Evolutionary conservation across 2,797 vertebrate species (phyloP), one percentile per base, ranked within the genome.

Genomic region (Novumbra hubbsi): DNA sequence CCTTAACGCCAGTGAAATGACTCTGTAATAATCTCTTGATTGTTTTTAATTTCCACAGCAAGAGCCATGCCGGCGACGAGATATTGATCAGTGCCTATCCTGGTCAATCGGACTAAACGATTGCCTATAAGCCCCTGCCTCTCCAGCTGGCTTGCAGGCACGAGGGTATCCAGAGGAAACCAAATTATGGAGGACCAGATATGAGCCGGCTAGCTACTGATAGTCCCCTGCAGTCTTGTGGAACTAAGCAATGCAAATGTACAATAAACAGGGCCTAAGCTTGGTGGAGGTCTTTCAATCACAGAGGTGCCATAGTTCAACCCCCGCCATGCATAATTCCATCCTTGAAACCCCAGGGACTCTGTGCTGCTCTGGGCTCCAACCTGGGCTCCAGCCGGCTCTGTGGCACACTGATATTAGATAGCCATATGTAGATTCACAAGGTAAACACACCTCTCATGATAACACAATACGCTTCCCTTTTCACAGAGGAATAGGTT

Each of bases 361-460:
- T 81, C 80, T 21, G 21, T 17, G 4, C 55, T 60, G 55, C 55
- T 24, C 79, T 73, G 15, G 84, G 85, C 82, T 85, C 87, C 85
- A 88, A 84, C 85, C 82, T 86, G 15, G 84, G 85, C 82, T 85
- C 87, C 85, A 88, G 84, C 85, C 82, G 85, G 83, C 88, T 92
- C 89, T 88, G 82, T 91, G 85, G 89, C 90, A 88, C 91, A 92
- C 84, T 90, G 89, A 93, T 93, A 93, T 92, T 92, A 93, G 91
- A 94, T 93, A 93, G 90, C 88, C 85, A 90, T 94, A 93, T 94
- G 90, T 92, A 93, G 92, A 93, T 92, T 91, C 85, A 84, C 89
- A 91, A 81, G 84, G 91, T 92, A 92, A 94, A 93, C 89, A 93
- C 80, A 87, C 87, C 52, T 80, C 84, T 85, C 79, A 72, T 85